Evolutionary conservation across 1,140 invertebrate species (phyloP).

Genomic region (Ips typographus): DNA sequence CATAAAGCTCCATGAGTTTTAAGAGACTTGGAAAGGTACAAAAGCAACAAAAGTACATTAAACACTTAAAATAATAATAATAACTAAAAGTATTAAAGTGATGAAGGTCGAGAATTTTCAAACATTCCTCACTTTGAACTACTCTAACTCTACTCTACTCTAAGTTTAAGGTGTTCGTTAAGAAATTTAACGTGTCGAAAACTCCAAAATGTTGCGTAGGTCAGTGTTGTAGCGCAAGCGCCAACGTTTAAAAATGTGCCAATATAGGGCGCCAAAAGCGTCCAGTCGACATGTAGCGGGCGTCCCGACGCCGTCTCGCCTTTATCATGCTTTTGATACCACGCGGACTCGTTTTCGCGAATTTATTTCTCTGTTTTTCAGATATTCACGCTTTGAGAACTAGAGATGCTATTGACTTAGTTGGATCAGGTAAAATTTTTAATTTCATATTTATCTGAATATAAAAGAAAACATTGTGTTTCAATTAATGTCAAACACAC

Average conservation of each 20-base stretch:
- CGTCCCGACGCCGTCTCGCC: background rate
- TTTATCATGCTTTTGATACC: background rate
- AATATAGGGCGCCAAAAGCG: constrained; percentile 1
- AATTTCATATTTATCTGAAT: background rate
- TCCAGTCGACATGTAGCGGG: constrained; percentile 20
- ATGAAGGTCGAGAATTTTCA: background rate
- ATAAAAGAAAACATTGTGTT: background rate
- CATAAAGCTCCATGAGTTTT: no score
- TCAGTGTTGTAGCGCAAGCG: constrained; percentile 2
- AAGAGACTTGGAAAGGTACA: no score
- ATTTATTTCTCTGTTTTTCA: constrained; percentile 4
- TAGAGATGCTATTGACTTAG: constrained; percentile 8
- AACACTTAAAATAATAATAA: no score
- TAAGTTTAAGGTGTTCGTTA: background rate
- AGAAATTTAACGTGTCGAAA: background rate
- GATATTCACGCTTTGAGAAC: background rate
- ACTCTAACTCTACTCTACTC: no score
- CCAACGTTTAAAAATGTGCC: background rate
- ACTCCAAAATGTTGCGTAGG: constrained; percentile 2
- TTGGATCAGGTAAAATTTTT: constrained; percentile 20
- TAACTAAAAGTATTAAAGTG: no score
- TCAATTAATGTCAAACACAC: background rate
- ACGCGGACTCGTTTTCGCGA: constrained; percentile 3
- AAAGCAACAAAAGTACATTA: no score
- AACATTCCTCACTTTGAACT: background rate